These are phyloP conservation scores for Lutjanus argentimaculatus DNA, from an alignment of 2,797 vertebrate species.

Conservation along the genomic window DNA sequence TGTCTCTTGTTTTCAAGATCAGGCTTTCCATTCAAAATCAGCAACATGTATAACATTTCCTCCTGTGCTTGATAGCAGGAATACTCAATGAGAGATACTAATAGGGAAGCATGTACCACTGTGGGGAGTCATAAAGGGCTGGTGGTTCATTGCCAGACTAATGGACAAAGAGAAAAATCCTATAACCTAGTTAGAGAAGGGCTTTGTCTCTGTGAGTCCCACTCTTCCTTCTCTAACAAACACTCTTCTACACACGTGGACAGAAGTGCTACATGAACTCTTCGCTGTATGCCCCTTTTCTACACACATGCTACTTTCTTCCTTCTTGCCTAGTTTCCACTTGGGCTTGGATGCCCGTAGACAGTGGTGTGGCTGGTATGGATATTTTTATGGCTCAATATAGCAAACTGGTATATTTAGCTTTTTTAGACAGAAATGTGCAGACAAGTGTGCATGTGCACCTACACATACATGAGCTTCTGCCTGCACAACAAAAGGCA, in stretches of 20 bases:
- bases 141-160: constrained; percentile 70
- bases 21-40: background rate
- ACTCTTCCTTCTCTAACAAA: constrained; percentile 8
- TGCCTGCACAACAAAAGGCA: constrained; percentile 23
- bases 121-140: constrained; percentile 63
- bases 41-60: background rate
- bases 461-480: constrained; percentile 8
- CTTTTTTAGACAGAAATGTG: background rate
- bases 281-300: background rate
- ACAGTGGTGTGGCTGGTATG: background rate
- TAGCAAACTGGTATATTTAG: background rate
- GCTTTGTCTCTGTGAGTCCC: constrained; percentile 49
- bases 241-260: background rate
- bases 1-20: constrained; percentile 7
- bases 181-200: constrained; percentile 59
- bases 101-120: constrained; percentile 18
- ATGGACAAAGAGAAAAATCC: constrained; percentile 65
- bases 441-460: background rate
- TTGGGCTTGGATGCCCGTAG: background rate
- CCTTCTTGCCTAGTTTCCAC: background rate
- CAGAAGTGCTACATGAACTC: background rate
- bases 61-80: background rate
- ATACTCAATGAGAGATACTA: constrained; percentile 7
- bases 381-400: background rate
- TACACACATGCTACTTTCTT: background rate